Evolutionary conservation across 2,797 vertebrate species (phyloP).

Genomic region (Acanthornis magna): DNA sequence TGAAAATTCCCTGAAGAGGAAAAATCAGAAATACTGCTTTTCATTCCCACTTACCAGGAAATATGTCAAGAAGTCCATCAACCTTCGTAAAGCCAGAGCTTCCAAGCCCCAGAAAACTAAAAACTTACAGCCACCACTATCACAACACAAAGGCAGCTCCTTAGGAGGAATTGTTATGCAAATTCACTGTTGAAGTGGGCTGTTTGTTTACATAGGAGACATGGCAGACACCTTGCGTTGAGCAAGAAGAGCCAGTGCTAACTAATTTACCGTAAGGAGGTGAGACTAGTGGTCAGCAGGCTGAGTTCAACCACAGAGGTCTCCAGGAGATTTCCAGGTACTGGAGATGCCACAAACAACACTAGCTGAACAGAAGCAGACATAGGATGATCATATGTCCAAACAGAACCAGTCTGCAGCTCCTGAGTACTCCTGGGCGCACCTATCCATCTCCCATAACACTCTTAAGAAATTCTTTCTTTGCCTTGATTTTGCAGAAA

Average conservation of each 20-base stretch:
- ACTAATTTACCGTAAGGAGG: not conserved
- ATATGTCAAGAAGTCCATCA: not conserved
- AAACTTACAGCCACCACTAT: not conserved
- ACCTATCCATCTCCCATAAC: not conserved
- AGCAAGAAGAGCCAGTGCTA: not conserved
- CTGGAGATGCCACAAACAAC: not conserved
- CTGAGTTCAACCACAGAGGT: not conserved
- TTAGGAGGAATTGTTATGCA: not conserved
- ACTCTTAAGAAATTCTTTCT: not conserved
- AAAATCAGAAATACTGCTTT: slow-evolving; percentile 36
- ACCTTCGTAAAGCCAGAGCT: not conserved
- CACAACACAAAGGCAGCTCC: not conserved
- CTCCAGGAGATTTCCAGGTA: not conserved
- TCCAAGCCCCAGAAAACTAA: not conserved
- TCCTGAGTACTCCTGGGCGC: not conserved
- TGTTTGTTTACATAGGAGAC: not conserved
- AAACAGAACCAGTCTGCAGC: not conserved
- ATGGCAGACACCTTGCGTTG: not conserved
- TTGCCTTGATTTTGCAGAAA: not conserved
- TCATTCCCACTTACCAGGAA: not conserved
- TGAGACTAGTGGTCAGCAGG: not conserved
- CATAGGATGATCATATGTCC: not conserved
- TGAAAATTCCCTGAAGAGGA: slow-evolving; percentile 14
- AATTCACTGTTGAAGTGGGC: not conserved
- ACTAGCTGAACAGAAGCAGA: not conserved